A percentile compares a stretch with the other conserved stretches of the same genome.
These are phyloP conservation scores for Dolichallabes microphthalmus DNA, from an alignment of 2,113 vertebrate genomes.

Conservation along the genomic window DNA sequence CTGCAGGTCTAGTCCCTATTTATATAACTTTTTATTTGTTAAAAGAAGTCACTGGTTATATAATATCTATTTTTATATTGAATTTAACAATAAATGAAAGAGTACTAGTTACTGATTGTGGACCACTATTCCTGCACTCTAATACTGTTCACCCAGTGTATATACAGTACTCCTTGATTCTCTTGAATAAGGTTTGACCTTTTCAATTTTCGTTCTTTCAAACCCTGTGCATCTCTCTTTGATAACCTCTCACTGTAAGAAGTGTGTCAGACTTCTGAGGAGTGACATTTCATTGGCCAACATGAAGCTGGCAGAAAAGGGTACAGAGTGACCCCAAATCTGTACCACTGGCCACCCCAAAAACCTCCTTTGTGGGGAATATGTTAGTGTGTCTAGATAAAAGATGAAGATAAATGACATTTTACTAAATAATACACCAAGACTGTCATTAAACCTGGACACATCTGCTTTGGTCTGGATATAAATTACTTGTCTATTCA, in stretches of 20 bases:
- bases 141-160: background rate
- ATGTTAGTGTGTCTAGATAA: conserved; percentile 1
- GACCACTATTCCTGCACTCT: background rate
- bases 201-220: conserved; percentile 6
- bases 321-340: background rate
- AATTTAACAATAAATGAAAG: background rate
- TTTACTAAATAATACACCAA: conserved; percentile 14
- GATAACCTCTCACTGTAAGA: conserved; percentile 18
- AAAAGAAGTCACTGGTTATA: background rate
- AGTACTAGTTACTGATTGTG: background rate
- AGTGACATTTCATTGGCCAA: conserved; percentile 39
- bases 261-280: conserved; percentile 19
- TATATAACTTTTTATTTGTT: background rate
- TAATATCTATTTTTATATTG: background rate
- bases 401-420: background rate
- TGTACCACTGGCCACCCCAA: background rate
- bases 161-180: background rate
- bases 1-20: background rate
- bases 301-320: background rate
- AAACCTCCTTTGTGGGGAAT: background rate
- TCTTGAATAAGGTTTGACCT: conserved; percentile 4
- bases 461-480: conserved; percentile 12
- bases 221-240: background rate
- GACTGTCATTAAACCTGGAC: background rate
- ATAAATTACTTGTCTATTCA: conserved; percentile 12